Conservation (phyloP, 2,113 vertebrate species). For the Aegotheles bennettii region DNA sequence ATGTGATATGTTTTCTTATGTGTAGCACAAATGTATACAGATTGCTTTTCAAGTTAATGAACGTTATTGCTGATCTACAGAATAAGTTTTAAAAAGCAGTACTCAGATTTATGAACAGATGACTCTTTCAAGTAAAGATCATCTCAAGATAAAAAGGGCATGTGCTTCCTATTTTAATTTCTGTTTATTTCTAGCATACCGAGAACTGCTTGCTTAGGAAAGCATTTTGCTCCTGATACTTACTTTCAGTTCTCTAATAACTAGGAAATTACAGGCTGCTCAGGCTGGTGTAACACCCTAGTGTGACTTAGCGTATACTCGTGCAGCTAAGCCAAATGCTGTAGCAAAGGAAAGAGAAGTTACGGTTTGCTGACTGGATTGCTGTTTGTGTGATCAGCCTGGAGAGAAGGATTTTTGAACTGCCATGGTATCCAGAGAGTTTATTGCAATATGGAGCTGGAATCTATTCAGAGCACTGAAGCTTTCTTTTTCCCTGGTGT, state of each 20-base stretch:
- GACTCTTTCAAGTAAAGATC: background rate
- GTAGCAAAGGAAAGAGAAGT: background rate
- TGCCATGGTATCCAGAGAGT: background rate
- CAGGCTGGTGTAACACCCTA: background rate
- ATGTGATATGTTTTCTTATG: background rate
- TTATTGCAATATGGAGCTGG: background rate
- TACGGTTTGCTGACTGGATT: background rate
- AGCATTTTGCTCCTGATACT: background rate
- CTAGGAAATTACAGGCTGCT: background rate
- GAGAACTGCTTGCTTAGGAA: background rate
- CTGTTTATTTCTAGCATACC: background rate
- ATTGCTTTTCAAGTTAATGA: background rate
- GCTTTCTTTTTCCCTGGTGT: background rate
- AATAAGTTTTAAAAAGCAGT: background rate
- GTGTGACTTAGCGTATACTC: background rate
- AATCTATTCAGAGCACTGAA: background rate
- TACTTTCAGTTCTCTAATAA: background rate
- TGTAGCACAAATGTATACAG: background rate
- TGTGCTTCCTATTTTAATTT: background rate
- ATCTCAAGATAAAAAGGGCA: background rate
- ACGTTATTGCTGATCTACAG: background rate
- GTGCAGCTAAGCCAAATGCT: background rate
- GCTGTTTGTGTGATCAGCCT: background rate
- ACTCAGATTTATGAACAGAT: background rate
- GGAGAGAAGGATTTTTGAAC: background rate